phyloP scores from a whole-genome alignment of 2,113 vertebrate genomes.

The Spilogale gracilis region DNA sequence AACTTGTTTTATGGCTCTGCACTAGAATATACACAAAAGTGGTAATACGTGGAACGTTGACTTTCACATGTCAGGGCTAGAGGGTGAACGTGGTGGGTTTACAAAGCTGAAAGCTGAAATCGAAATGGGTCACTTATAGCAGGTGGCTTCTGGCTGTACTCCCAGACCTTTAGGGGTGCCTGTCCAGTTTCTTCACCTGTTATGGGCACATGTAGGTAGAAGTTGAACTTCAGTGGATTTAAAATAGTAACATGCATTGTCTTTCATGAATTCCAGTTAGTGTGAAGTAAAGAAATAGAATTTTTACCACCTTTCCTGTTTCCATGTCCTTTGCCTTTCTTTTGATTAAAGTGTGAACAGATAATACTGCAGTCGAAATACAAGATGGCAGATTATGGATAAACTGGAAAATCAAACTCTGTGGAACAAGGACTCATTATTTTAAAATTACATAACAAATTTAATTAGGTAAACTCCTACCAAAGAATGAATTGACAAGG shows the following conservation, averaged over 20 bases:
- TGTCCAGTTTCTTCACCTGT: neutral
- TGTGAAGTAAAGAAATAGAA: neutral
- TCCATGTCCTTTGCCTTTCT: neutral
- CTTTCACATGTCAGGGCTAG: neutral
- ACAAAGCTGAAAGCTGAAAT: neutral
- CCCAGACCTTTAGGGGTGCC: fast-evolving
- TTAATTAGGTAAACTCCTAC: neutral
- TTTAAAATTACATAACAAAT: conserved; percentile 14
- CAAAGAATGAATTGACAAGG: neutral
- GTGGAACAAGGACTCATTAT: neutral
- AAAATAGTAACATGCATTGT: neutral
- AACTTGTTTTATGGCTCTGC: fast-evolving
- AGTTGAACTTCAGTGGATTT: neutral
- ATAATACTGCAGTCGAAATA: neutral
- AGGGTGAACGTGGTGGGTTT: neutral
- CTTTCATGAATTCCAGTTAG: neutral
- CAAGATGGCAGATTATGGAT: neutral
- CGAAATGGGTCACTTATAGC: fast-evolving
- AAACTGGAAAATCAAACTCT: neutral
- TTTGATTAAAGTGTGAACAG: neutral
- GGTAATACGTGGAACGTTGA: neutral
- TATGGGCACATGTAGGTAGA: too few relatives aligned
- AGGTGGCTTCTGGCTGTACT: too few relatives aligned
- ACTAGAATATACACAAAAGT: too few relatives aligned
- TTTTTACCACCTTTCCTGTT: neutral